A percentile compares a stretch with the other conserved stretches of the same genome.
Evolutionary conservation across 2,888 invertebrate genomes (phyloP).

Genomic region (Tachystola acroxantha): DNA sequence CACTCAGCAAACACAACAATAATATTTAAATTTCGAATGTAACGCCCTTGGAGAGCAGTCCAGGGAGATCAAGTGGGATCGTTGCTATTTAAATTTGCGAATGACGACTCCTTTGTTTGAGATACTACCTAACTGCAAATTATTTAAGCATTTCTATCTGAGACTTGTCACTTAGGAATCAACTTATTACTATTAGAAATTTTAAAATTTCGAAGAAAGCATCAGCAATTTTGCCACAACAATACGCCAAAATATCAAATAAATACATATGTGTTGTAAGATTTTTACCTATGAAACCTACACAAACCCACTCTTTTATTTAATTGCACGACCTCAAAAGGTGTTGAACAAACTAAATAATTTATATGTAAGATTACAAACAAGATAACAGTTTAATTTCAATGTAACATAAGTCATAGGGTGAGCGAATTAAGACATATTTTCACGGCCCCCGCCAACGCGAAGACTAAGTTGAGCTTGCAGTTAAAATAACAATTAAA

Average conservation of each 20-base stretch:
- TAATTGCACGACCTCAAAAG: slow-evolving; percentile 26
- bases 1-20: slow-evolving; percentile 73
- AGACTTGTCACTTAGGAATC: no score
- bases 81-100: slow-evolving; percentile 26
- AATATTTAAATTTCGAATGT: slow-evolving; percentile 70
- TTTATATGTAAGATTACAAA: slow-evolving; percentile 38
- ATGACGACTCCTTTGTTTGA: slow-evolving; percentile 9
- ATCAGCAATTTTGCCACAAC: neutral
- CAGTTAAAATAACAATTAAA: slow-evolving; percentile 79
- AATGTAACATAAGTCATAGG: slow-evolving; percentile 70
- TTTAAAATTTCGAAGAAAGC: neutral
- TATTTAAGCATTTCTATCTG: neutral
- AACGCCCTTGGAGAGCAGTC: slow-evolving; percentile 44
- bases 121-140: no score
- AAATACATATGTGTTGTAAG: no score
- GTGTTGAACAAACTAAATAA: slow-evolving; percentile 35
- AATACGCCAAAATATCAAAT: no score
- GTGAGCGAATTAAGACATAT: slow-evolving; percentile 73
- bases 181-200: neutral
- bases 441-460: slow-evolving; percentile 53
- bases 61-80: slow-evolving; percentile 27
- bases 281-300: no score
- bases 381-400: slow-evolving; percentile 48
- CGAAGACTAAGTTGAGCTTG: slow-evolving; percentile 67
- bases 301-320: neutral